A percentile compares a stretch with the other conserved stretches of the same genome.
These are phyloP conservation scores for Parapsyche elsis DNA, from an alignment of 1,140 invertebrate genomes.

Conservation along the genomic window DNA sequence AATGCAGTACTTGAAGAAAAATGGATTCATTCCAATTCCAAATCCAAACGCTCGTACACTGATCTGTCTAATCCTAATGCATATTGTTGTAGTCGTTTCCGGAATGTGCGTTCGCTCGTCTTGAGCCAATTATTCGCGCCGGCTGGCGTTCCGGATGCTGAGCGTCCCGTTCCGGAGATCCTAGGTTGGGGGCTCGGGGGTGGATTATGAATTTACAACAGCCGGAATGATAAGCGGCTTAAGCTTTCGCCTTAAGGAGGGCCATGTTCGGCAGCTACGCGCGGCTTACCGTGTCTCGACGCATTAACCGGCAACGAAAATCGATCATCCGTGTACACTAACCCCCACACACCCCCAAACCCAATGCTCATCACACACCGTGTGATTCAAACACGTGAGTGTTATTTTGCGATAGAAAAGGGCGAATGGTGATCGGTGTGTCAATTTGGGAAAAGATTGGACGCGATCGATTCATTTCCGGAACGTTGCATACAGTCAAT, in stretches of 20 bases:
- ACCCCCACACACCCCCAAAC: not conserved
- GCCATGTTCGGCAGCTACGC: not conserved
- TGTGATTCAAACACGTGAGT: no score
- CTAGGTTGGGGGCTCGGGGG: not conserved
- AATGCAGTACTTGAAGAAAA: no score
- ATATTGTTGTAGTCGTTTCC: not conserved
- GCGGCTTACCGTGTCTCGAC: conserved; percentile 20
- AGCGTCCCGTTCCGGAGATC: not conserved
- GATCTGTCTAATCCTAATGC: not conserved
- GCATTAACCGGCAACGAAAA: conserved; percentile 11
- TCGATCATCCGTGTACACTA: not conserved
- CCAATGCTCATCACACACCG: no score
- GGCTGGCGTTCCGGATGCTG: not conserved
- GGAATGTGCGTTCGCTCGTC: not conserved
- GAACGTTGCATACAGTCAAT: no score
- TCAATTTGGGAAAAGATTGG: no score
- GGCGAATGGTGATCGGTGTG: no score
- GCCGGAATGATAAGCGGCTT: conserved; percentile 46
- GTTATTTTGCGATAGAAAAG: no score
- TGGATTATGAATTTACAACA: conserved; percentile 47
- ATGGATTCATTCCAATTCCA: no score
- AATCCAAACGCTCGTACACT: no score
- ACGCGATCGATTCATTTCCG: no score
- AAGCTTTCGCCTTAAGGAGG: conserved; percentile 32
- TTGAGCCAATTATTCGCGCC: conserved; percentile 29